Base-by-base conservation (phyloP, 2,797 vertebrate genomes). In the Siniperca obscura region DNA sequence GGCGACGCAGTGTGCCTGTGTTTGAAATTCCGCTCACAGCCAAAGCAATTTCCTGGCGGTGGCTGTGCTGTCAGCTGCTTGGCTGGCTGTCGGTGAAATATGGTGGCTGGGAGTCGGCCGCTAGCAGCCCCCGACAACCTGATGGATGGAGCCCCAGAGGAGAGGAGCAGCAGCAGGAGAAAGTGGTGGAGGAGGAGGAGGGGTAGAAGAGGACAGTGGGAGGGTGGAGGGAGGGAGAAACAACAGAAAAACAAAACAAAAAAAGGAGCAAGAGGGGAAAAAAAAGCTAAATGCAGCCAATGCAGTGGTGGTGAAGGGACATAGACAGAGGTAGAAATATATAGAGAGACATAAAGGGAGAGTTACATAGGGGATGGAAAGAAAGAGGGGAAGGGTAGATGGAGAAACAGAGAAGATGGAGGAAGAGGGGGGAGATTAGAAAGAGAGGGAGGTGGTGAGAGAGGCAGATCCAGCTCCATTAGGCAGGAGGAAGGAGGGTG, bases 11-110 rank as follows among this genome's bases (percentile, higher is more conserved):
- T 92, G 93, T 96, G 91, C 91, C 94, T 94, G 96, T 97, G 95
- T 95, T 97, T 99, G 96, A 98, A 97, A 99, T 99, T 98, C 98
- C 93, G 95, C 96, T 98, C 98, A 98, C 97, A 99, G 96, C 96
- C 95, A 96, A 97, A 97, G 97, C 96, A 97, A 96, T 98, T 98
- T 98, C 97, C 97, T 97, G 97, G 96, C 96, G 94, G 97, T 96
- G 96, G 96, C 96, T 95, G 96, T 96, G 96, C 97, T 98, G 97
- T 99, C 98, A 98, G 97, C 96, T 96, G 96, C 96, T 96, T 97
- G 97, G 97, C 97, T 98, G 97, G 96, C 97, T 97, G 97, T 96
- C 96, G 96, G 97, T 98, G 97, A 98, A 98, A 98, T 98, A 98
- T 96, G 96, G 97, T 97, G 96, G 96, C 96, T 96, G 96, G 90